Base-by-base conservation (phyloP, 2,797 vertebrate genomes). In the Sphenodon punctatus region DNA sequence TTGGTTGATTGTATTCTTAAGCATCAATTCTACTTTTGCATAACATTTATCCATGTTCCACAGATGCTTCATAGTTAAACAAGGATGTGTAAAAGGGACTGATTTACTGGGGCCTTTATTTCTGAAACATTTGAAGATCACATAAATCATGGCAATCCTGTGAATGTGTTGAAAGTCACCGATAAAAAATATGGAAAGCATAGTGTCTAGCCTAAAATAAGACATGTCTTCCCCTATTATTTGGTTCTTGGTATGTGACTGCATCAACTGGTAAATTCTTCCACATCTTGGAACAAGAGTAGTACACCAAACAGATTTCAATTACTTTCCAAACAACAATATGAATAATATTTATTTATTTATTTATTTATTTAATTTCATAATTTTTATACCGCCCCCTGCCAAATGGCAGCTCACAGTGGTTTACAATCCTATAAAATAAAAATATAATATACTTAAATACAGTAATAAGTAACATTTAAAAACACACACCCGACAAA, bases 1-100 rank as follows among this genome's bases (percentile, higher is more conserved):
- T 84, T 89, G 49, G 63, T 88, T 90, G 85, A 80, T 86, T 84
- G 88, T 78, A 59, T 85, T 80, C 82, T 91, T 91, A 81, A 88
- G 78, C 89, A 86, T 39, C 53, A 89, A 67, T 86, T 38, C 67
- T 82, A 13, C 87, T 89, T 86, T 85, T 89, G 78, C 25, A n/a
- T 82, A 49, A 67, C 53, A 82, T 79, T 86, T 86, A 84, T 70
- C 75, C 84, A 22, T 82, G 61, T 82, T 59, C 80, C 56, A 51
- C 4, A n/a, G 23, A 45, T 82, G 75, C 84, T 78, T 86, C 27
- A 84, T 82, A n/a, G 66, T 82, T 75, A 88, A 89, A 82, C 67
- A 82, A 53, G n/a, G n/a, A n/a, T n/a, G 84, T 74, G 61, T 78
- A 80, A 82, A 79, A 86, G 63, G 56, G 45, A 71, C 77, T 76